These are phyloP conservation scores for Neopipo cinnamomea DNA, from an alignment of 2,113 vertebrate genomes.

Conservation along the genomic window DNA sequence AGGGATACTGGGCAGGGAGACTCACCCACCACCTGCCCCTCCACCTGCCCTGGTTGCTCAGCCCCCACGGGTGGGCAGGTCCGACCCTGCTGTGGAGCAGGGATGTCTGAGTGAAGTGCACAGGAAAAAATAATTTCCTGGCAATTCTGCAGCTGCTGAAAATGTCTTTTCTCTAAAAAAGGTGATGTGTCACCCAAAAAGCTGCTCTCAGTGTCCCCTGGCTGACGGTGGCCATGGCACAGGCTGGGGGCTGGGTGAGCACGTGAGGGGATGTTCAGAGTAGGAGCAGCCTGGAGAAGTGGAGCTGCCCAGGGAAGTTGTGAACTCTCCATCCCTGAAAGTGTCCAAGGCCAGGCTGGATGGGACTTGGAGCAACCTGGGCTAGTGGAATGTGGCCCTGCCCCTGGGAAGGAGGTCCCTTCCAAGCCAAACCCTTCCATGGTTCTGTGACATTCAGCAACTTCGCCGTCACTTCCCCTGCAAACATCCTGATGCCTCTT, in stretches of 20 bases:
- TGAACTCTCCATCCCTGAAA: neutral
- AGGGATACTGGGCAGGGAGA: neutral
- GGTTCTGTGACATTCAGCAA: neutral
- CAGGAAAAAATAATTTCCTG: fast-evolving
- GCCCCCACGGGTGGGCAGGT: neutral
- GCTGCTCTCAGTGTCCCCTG: neutral
- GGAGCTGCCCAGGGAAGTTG: fast-evolving
- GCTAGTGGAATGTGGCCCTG: neutral
- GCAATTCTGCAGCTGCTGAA: neutral
- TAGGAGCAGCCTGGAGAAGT: neutral
- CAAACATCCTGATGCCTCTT: neutral
- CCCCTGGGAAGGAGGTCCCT: neutral
- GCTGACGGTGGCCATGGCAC: fast-evolving
- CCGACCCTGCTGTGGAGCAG: fast-evolving
- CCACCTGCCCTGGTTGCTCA: neutral
- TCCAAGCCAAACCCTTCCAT: neutral
- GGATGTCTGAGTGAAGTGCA: neutral
- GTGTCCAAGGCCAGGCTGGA: neutral
- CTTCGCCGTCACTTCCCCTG: neutral
- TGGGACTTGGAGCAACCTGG: fast-evolving
- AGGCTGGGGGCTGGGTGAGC: neutral
- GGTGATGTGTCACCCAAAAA: neutral
- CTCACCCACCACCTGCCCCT: fast-evolving
- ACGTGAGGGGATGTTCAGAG: fast-evolving
- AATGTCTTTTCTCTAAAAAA: fast-evolving